Evolutionary conservation across 2,888 invertebrate genomes (phyloP).

Genomic region (Digitonthophagus gazella): DNA sequence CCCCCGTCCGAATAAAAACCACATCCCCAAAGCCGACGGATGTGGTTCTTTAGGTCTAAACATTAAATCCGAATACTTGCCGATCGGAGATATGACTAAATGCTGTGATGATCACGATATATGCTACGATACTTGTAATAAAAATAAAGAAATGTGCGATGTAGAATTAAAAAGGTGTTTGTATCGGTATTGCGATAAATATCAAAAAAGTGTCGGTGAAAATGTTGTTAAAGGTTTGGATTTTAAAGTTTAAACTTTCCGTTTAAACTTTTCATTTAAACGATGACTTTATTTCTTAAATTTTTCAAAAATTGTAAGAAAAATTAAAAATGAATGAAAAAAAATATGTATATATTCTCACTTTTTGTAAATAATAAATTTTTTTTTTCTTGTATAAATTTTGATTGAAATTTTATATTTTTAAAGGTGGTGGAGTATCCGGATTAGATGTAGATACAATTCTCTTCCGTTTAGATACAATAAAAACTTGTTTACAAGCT

Average conservation of each 20-base stretch:
- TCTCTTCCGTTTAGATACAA: constrained; percentile 90
- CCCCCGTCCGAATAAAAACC: constrained; percentile 69
- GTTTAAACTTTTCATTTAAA: no score
- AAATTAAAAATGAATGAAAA: constrained; percentile 32
- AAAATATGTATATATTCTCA: constrained; percentile 42
- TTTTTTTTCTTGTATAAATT: constrained; percentile 6
- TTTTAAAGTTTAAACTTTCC: no score
- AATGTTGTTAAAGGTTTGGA: constrained; percentile 68
- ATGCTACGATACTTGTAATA: constrained; percentile 88
- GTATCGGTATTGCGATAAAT: constrained; percentile 76
- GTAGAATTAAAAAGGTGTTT: constrained; percentile 82
- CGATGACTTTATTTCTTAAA: no score
- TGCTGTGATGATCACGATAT: constrained; percentile 87
- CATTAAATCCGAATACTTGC: constrained; percentile 69
- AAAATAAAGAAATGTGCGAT: constrained; percentile 84
- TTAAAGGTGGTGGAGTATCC: constrained; percentile 78
- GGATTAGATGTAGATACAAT: constrained; percentile 85
- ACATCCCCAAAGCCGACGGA: constrained; percentile 74
- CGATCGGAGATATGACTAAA: constrained; percentile 75
- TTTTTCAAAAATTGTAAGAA: no score
- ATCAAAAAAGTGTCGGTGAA: constrained; percentile 62
- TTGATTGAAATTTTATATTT: neutral
- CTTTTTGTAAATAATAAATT: constrained; percentile 46
- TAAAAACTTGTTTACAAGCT: constrained; percentile 93
- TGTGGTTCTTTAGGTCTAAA: constrained; percentile 82